phyloP scores from a whole-genome alignment of 2,797 vertebrate species.

The Galago senegalensis region DNA sequence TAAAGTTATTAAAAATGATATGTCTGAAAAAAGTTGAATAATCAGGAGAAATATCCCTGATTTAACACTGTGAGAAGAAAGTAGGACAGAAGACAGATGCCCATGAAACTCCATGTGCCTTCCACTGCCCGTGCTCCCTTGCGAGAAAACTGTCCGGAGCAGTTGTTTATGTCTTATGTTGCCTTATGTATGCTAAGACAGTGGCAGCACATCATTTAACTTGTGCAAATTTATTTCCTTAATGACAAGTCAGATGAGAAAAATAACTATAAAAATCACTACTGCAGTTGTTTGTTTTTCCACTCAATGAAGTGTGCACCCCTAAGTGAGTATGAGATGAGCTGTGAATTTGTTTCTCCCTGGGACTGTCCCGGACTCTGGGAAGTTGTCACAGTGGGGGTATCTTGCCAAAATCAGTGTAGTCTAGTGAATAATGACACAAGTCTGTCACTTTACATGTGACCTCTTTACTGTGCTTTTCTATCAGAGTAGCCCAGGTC shows the following conservation, averaged over 20 bases:
- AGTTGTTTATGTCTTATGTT: not conserved
- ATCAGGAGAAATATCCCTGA: constrained; percentile 14
- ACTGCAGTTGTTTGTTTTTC: not conserved
- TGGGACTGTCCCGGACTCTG: not conserved
- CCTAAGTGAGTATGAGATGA: not conserved
- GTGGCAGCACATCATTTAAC: not conserved
- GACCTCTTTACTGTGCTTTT: not conserved
- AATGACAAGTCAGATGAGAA: not conserved
- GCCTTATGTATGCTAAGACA: not conserved
- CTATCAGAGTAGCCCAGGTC: not conserved
- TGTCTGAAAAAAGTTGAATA: constrained; percentile 24
- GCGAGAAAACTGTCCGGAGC: not conserved
- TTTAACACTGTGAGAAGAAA: not conserved
- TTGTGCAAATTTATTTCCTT: not conserved
- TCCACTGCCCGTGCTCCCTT: not conserved
- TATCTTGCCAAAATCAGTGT: not conserved
- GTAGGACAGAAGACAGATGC: not conserved
- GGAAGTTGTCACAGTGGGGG: not conserved
- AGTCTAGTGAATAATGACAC: not conserved
- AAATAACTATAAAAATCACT: not conserved
- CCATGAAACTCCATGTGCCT: not conserved
- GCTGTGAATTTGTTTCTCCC: not conserved
- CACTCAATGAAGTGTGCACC: not conserved
- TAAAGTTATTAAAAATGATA: constrained; percentile 63
- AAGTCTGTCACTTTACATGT: not conserved